Percentiles rank a stretch among this genome's conserved stretches.
Conservation (phyloP, 2,797 vertebrate genomes). For the Diglossa cyanea region DNA sequence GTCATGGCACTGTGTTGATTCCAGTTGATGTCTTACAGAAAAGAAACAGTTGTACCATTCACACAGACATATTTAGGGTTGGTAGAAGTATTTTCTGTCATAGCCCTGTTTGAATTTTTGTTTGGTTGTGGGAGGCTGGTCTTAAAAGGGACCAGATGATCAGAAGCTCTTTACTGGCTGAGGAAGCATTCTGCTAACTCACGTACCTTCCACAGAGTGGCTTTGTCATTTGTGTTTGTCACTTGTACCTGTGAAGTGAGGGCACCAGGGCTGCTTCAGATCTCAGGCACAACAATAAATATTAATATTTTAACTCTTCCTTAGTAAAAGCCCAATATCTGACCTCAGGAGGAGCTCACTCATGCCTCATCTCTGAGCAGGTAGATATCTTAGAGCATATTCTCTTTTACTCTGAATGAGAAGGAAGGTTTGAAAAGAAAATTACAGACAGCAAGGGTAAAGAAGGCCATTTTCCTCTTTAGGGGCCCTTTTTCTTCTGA, state of each 20-base stretch:
- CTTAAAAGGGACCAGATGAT: neutral
- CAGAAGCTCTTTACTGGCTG: neutral
- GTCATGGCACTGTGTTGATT: neutral
- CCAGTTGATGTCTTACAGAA: neutral
- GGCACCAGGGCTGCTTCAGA: neutral
- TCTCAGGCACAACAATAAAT: neutral
- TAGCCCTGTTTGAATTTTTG: neutral
- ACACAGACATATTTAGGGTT: neutral
- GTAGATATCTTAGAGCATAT: neutral
- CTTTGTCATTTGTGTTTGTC: neutral
- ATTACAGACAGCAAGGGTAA: neutral
- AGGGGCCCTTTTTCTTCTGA: neutral
- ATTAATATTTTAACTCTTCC: neutral
- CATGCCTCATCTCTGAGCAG: neutral
- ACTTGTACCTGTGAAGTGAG: neutral
- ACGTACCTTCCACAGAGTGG: accelerated
- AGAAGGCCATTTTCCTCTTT: neutral
- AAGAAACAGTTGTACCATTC: accelerated
- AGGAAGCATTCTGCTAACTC: neutral
- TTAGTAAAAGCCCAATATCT: neutral
- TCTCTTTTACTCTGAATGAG: neutral
- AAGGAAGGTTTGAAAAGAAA: neutral
- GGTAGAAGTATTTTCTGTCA: neutral
- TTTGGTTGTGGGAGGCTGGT: neutral
- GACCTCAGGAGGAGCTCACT: neutral